Base-by-base conservation (phyloP, 2,797 vertebrate genomes). In the Ctenopoma multispine region DNA sequence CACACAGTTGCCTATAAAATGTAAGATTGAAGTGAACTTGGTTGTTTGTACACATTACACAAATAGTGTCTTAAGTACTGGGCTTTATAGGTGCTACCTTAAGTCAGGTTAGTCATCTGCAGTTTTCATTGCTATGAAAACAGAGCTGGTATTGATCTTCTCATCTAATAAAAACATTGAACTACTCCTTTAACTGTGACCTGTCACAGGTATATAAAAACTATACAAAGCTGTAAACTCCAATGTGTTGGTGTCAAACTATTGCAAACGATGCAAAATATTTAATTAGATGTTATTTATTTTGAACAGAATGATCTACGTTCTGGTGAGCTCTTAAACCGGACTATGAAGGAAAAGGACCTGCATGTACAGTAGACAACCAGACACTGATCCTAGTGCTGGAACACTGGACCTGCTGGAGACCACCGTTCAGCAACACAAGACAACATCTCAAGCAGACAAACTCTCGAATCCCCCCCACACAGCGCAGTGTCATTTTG, bases 241-340 rank as follows among this genome's bases (percentile, higher is more conserved):
- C 18, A 58, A 14, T 0, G 31, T 34, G 31, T 3, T 34, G 31
- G 13, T 5, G 8, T 40, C 4, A 15, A 5, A 4, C 17, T 11
- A 3, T n/a, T n/a, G 3, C 2, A 34, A 38, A 53, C 7, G 4
- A 17, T 29, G 8, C 50, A n/a, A 31, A 29, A 2, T 55, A 1
- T 40, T n/a, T 27, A 17, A 54, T 13, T 1, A 15, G 36, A 27
- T 7, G 0, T 41, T 1, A 44, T 66, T 18, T 48, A 1, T 31
- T 27, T 83, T 88, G 65, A 0, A 63, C 85, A 99, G 98, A 90
- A 99, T 99, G 98, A 99, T 99, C 92, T 99, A 99, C 69, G 97
- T 99, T 74, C 91, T 99, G 95, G 98, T 99, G 95, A 99, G 98
- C 95, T 99, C 97, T 79, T 99, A 99, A 96, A 79, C 38, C 11